Conservation (phyloP, 2,888 invertebrate species). For the Eilema griseolum region DNA sequence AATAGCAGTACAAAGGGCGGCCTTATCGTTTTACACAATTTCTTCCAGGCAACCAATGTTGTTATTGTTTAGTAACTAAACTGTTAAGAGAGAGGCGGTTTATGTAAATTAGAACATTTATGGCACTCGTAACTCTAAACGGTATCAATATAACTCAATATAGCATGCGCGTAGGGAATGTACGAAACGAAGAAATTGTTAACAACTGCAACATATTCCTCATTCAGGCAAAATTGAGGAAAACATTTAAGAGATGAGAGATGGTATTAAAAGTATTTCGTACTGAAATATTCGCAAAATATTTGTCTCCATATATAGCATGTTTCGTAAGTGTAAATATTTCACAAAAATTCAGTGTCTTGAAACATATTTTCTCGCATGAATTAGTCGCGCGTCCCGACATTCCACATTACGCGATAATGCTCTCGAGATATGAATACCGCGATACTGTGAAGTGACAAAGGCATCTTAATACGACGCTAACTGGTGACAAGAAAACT, state of each 20-base stretch:
- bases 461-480: constrained; percentile 66
- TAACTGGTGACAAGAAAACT: constrained; percentile 51
- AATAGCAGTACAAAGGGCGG: no score
- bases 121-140: constrained; percentile 66
- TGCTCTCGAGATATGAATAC: constrained; percentile 61
- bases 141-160: constrained; percentile 61
- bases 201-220: constrained; percentile 57
- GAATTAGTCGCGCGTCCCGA: constrained; percentile 73
- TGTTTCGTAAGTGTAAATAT: constrained; percentile 54
- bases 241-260: no score
- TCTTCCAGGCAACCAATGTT: no score
- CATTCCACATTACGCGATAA: constrained; percentile 70
- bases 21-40: no score
- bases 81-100: constrained; percentile 70
- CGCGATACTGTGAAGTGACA: constrained; percentile 58
- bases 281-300: constrained; percentile 58
- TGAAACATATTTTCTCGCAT: constrained; percentile 76
- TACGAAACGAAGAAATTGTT: constrained; percentile 67
- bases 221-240: constrained; percentile 56
- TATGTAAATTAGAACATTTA: constrained; percentile 76
- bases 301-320: constrained; percentile 27
- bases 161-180: constrained; percentile 55
- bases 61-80: constrained; percentile 65
- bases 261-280: constrained; percentile 57
- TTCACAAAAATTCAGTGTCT: constrained; percentile 67